phyloP scores from a whole-genome alignment of 1,140 invertebrate genomes.

The Prorops nasuta region DNA sequence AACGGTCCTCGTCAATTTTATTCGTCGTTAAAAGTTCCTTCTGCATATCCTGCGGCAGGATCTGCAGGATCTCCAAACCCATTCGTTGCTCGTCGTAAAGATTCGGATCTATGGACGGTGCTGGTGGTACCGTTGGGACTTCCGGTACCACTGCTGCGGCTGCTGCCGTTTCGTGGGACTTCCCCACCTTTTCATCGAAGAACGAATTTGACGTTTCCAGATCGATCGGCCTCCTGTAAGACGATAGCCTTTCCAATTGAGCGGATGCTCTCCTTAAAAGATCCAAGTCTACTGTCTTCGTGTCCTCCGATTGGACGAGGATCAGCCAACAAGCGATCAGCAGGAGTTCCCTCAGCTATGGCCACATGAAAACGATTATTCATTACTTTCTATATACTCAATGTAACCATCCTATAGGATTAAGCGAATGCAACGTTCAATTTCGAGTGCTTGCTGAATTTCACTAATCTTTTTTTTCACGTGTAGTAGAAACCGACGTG shows the following conservation, averaged over 20 bases:
- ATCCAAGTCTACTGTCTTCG: slow-evolving; percentile 15
- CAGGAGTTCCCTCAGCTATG: slow-evolving; percentile 40
- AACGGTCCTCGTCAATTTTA: slow-evolving; percentile 21
- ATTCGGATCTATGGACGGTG: too few relatives aligned
- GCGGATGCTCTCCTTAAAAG: slow-evolving; percentile 35
- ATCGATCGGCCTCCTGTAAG: slow-evolving; percentile 29
- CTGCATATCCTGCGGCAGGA: slow-evolving; percentile 1
- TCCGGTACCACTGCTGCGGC: too few relatives aligned
- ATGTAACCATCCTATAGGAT: background rate
- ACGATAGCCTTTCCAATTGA: slow-evolving; percentile 44
- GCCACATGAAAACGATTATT: too few relatives aligned
- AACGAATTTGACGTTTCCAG: background rate
- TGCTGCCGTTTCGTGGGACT: too few relatives aligned
- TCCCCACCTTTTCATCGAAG: background rate
- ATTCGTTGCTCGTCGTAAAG: slow-evolving; percentile 5
- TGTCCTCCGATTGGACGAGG: slow-evolving; percentile 16
- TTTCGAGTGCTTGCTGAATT: background rate
- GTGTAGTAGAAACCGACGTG: background rate
- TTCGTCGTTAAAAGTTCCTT: slow-evolving; percentile 13
- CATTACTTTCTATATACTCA: background rate
- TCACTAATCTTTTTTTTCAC: background rate
- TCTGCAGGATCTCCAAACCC: slow-evolving; percentile 17
- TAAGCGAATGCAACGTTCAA: background rate
- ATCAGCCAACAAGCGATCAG: slow-evolving; percentile 27
- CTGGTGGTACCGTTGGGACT: too few relatives aligned